These are phyloP conservation scores for Campoletis raptor DNA, from an alignment of 2,888 invertebrate species.

Conservation along the genomic window DNA sequence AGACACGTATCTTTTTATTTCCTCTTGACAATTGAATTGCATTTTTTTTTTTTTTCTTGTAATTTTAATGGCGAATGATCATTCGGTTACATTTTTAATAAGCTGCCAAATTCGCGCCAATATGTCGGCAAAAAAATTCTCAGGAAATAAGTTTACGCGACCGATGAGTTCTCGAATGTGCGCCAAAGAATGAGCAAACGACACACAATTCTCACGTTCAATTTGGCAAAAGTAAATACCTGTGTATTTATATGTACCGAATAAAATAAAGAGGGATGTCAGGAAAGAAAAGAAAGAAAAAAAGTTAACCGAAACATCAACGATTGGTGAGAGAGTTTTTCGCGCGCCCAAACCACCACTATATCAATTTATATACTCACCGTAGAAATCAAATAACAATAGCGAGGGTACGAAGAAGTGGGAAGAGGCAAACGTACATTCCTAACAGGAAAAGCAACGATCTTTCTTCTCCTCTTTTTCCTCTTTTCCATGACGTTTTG, in stretches of 20 bases:
- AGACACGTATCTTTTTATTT: no score
- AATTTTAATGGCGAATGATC: no score
- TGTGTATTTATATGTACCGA: slow-evolving; percentile 33
- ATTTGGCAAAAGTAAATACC: background rate
- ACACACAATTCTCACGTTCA: background rate
- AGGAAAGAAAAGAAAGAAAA: slow-evolving; percentile 1
- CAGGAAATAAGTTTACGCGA: no score
- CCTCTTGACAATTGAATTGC: no score
- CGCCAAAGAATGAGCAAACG: background rate
- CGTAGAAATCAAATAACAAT: slow-evolving; percentile 80
- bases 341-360: slow-evolving; percentile 65
- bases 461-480: slow-evolving; percentile 71
- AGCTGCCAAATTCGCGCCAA: no score
- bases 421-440: slow-evolving; percentile 67
- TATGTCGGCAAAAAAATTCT: no score
- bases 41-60: no score
- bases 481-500: slow-evolving; percentile 48
- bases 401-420: slow-evolving; percentile 67
- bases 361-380: slow-evolving; percentile 79
- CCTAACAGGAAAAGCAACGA: slow-evolving; percentile 73
- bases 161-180: no score
- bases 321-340: slow-evolving; percentile 71
- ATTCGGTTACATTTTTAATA: no score
- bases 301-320: slow-evolving; percentile 53
- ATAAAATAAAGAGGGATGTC: slow-evolving; percentile 67